Evolutionary conservation across 2,888 invertebrate genomes (phyloP), one percentile per base, ranked within the genome.

Genomic region (Ophonus ardosiacus): DNA sequence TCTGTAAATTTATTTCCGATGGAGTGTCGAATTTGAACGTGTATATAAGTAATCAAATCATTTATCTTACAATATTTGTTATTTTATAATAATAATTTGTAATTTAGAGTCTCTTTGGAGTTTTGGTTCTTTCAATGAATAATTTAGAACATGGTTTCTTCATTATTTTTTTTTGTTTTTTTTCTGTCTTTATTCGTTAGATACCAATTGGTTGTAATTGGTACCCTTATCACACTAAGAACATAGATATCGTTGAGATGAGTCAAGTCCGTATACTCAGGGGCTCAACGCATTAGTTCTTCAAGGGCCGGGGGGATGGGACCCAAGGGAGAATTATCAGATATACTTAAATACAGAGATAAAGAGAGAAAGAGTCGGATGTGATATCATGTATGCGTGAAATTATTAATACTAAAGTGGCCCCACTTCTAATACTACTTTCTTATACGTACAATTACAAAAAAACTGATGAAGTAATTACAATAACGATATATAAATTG

Each of bases 81-180:
- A 78, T 51, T 76, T 85, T 86, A 86, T 87, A 87, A 86, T 86
- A 86, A 86, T 80, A 85, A 57, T 80, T 86, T 87, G 86, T 87
- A 88, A 89, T 86, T 87, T 88, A 89, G 88, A 88, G 88, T 89
- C 89, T 90, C 90, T 90, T 89, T 90, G 89, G 88, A 89, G 89
- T 90, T 88, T 89, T 91, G 90, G 91, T 91, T 90, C 91, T 91
- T 89, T 90, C 87, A 87, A 87, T 87, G 87, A 86, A 87, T 89
- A 90, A 90, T 91, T 92, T 91, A 92, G 91, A 92, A 91, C 92
- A 90, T 91, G 89, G 90, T 91, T 90, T 90, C 89, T 90, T 90
- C 87, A 87, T 89, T 89, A 88, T 88, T 85, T 85, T 85, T 85
- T 61, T 68, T 74, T 74, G 61, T 40, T 78, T 74, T 63, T 7